A percentile compares a stretch with the other conserved stretches of the same genome.
phyloP scores from a whole-genome alignment of 2,797 vertebrate genomes.

The Periparus ater region DNA sequence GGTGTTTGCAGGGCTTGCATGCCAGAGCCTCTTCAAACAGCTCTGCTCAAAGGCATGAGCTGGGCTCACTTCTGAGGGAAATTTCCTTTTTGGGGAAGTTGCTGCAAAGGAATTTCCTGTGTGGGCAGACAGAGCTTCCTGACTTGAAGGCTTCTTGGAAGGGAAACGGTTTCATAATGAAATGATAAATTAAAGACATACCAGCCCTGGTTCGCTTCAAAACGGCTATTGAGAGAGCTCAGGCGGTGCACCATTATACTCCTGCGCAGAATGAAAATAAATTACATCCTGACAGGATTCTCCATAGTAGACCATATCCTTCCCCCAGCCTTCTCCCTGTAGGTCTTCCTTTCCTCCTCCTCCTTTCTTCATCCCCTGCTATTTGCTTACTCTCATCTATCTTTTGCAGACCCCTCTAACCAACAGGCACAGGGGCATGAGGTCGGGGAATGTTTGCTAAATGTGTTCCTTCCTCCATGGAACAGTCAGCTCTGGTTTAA shows the following conservation, averaged over 20 bases:
- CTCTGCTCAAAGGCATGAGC: slow-evolving; percentile 79
- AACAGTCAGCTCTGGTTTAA: background rate
- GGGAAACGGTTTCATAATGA: slow-evolving; percentile 90
- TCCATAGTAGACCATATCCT: slow-evolving; percentile 57
- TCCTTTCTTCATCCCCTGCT: background rate
- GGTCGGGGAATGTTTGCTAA: background rate
- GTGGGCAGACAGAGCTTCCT: slow-evolving; percentile 97
- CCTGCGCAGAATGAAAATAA: slow-evolving; percentile 76
- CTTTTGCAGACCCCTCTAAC: background rate
- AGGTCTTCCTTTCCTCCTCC: background rate
- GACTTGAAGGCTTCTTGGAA: slow-evolving; percentile 94
- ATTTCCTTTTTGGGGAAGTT: slow-evolving; percentile 99
- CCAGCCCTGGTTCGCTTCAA: slow-evolving; percentile 78
- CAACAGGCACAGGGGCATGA: background rate
- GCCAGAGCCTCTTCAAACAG: slow-evolving; percentile 77
- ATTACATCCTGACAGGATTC: slow-evolving; percentile 78
- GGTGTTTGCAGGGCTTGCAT: slow-evolving; percentile 56
- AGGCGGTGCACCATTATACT: slow-evolving; percentile 74
- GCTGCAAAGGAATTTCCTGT: slow-evolving; percentile 99
- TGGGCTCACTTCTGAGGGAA: slow-evolving; percentile 88
- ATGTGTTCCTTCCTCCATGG: background rate
- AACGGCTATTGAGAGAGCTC: slow-evolving; percentile 75
- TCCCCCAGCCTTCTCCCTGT: slow-evolving; percentile 37
- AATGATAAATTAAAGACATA: slow-evolving; percentile 84
- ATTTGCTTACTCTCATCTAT: background rate